These are phyloP conservation scores for Ctenoplectra terminalis DNA, from an alignment of 1,140 invertebrate species.

Conservation along the genomic window DNA sequence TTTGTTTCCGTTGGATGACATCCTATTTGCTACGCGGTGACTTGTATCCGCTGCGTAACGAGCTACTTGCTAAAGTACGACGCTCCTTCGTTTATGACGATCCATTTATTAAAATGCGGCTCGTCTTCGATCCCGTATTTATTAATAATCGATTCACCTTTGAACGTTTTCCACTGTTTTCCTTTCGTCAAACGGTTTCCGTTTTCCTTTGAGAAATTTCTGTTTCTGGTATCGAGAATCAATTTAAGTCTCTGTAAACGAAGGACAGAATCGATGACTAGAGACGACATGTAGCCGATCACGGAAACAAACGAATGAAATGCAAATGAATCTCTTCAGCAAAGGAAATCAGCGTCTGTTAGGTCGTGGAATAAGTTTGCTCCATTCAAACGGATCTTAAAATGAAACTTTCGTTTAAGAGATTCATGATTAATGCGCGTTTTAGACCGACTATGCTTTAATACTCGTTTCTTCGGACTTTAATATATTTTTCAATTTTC, in stretches of 20 bases:
- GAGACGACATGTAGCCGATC: background rate
- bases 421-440: no score
- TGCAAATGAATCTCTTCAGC: background rate
- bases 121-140: background rate
- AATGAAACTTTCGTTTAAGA: no score
- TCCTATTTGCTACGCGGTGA: constrained; percentile 20
- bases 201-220: background rate
- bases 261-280: background rate
- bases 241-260: background rate
- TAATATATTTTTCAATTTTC: no score
- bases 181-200: background rate
- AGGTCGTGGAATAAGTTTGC: no score
- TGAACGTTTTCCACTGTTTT: background rate
- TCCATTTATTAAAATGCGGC: background rate
- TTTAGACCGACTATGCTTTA: no score
- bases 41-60: constrained; percentile 37
- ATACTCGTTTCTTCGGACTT: no score
- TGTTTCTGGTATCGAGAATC: background rate
- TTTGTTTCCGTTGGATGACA: constrained; percentile 5
- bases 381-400: no score
- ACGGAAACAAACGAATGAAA: background rate
- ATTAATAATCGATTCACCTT: constrained; percentile 5
- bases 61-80: constrained; percentile 28
- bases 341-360: background rate
- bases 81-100: background rate